These are phyloP conservation scores for Pecten maximus DNA, from an alignment of 2,888 invertebrate species.

Conservation along the genomic window DNA sequence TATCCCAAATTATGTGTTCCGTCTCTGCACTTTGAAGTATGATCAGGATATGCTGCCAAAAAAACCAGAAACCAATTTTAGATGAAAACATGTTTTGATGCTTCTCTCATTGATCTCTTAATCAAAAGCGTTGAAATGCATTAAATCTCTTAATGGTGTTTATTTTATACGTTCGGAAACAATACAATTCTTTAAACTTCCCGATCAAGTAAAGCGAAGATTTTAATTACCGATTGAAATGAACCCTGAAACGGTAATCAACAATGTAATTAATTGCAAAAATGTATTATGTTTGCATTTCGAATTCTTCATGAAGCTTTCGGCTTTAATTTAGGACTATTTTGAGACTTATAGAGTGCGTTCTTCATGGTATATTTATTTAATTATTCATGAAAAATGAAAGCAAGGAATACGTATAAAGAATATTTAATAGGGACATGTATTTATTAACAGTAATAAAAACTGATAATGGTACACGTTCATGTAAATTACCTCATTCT, in stretches of 20 bases:
- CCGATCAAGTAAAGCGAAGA: neutral
- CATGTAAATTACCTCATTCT: neutral
- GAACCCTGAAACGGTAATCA: neutral
- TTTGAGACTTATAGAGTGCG: neutral
- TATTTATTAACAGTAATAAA: neutral
- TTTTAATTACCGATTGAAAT: neutral
- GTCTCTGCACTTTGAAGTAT: neutral
- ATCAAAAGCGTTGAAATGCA: slow-evolving; percentile 17
- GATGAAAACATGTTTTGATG: neutral
- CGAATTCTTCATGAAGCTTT: slow-evolving; percentile 20
- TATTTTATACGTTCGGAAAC: slow-evolving; percentile 7
- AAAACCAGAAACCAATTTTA: neutral
- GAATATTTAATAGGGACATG: neutral
- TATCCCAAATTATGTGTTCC: neutral
- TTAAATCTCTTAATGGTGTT: neutral
- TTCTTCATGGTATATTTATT: slow-evolving; percentile 22
- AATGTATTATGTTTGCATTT: neutral
- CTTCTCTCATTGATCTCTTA: neutral
- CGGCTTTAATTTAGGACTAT: neutral
- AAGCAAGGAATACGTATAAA: slow-evolving; percentile 10
- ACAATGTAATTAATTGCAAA: slow-evolving; percentile 23
- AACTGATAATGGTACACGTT: neutral
- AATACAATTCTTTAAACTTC: neutral
- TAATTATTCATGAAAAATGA: slow-evolving; percentile 26
- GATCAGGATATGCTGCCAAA: neutral